Evolutionary conservation across 1,140 invertebrate genomes (phyloP).

Genomic region (Zaprionus capensis): DNA sequence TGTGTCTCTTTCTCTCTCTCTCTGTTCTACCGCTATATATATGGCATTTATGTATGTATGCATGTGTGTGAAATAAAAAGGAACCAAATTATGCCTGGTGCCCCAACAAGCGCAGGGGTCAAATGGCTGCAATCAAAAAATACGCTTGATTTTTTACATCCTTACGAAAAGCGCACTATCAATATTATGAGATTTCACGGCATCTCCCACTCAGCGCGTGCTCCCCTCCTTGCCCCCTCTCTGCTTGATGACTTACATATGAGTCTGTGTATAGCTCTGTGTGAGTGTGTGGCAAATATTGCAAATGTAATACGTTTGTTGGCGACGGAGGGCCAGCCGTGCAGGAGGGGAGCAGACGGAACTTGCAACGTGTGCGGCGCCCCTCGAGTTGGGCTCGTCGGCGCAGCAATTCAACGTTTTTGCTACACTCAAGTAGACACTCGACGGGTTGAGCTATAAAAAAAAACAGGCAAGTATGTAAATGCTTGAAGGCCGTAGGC

Average conservation of each 20-base stretch:
- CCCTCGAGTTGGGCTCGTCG: slow-evolving; percentile 26
- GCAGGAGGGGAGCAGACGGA: not conserved
- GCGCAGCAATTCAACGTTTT: slow-evolving; percentile 57
- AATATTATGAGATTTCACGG: slow-evolving; percentile 77
- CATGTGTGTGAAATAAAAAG: slow-evolving; percentile 25
- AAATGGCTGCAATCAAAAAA: slow-evolving; percentile 66
- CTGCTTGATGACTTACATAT: slow-evolving; percentile 42
- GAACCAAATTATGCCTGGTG: slow-evolving; percentile 40
- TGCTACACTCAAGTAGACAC: slow-evolving; percentile 58
- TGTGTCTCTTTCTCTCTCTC: slow-evolving; percentile 46
- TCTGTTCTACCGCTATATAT: slow-evolving; percentile 40
- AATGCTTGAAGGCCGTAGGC: not conserved
- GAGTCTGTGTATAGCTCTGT: slow-evolving; percentile 16
- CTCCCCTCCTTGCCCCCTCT: not conserved
- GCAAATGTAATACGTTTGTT: slow-evolving; percentile 77
- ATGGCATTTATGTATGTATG: slow-evolving; percentile 13
- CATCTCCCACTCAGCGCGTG: slow-evolving; percentile 8
- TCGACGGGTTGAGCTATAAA: slow-evolving; percentile 46
- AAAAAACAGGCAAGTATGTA: slow-evolving; percentile 31
- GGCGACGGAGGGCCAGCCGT: not conserved
- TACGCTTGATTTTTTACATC: slow-evolving; percentile 61
- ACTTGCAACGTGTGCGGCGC: slow-evolving; percentile 16
- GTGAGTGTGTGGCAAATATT: slow-evolving; percentile 65
- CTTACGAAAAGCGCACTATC: slow-evolving; percentile 54
- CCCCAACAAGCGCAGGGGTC: slow-evolving; percentile 26